A percentile compares a stretch with the other conserved stretches of the same genome.
Conservation (phyloP, 64 coral and sea anemone species). For the Dendrophyllia cribrosa region DNA sequence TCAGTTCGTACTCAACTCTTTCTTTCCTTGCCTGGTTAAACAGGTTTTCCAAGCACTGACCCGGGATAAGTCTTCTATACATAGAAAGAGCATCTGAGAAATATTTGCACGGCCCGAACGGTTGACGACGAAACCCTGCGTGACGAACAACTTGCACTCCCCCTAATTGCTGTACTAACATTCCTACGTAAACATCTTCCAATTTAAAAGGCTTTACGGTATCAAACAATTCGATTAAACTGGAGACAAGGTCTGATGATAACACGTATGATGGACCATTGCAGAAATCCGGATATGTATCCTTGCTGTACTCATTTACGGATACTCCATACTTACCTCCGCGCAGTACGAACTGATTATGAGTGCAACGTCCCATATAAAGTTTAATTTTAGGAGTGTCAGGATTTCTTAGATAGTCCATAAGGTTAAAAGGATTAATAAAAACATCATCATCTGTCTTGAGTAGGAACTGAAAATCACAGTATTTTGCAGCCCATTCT, state of each 20-base stretch:
- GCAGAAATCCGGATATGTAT: not conserved
- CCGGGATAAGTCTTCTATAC: no score
- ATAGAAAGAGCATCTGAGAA: no score
- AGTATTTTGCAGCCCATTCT: not conserved
- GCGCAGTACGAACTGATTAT: not conserved
- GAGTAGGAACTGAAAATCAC: slow-evolving; percentile 18
- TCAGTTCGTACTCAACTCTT: no score
- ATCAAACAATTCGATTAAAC: not conserved
- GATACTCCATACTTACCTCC: not conserved
- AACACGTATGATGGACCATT: slow-evolving; percentile 2
- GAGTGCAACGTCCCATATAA: not conserved
- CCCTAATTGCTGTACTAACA: no score
- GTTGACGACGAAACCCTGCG: no score
- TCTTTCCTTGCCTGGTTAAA: no score
- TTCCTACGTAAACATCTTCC: no score
- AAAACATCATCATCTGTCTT: slow-evolving; percentile 35
- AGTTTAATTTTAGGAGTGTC: not conserved
- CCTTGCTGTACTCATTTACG: no score
- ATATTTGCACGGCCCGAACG: no score
- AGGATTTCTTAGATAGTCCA: not conserved
- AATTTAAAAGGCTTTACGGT: not conserved
- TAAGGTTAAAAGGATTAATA: not conserved
- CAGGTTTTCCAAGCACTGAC: no score
- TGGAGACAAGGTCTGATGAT: not conserved
- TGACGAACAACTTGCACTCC: no score